phyloP scores from a whole-genome alignment of 2,888 invertebrate genomes.

The Chaitophorus viminalis region DNA sequence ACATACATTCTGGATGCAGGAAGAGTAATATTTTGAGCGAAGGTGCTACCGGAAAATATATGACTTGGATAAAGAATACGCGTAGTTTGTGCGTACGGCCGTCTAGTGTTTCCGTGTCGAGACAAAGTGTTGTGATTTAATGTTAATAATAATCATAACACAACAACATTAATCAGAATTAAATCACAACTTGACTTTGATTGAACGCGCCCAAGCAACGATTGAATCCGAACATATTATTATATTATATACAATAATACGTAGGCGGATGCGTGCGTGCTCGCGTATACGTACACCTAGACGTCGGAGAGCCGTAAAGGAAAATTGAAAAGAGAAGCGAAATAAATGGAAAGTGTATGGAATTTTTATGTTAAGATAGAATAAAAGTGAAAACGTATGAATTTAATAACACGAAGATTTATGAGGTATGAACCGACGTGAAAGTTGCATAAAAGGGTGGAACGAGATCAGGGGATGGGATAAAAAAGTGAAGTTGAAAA shows the following conservation, averaged over 20 bases:
- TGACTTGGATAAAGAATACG: no score
- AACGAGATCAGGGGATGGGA: neutral
- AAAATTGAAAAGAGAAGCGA: constrained; percentile 1
- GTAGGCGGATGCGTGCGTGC: neutral
- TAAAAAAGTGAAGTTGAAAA: neutral
- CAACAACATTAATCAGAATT: constrained; percentile 9
- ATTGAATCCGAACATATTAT: neutral
- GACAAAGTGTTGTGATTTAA: neutral
- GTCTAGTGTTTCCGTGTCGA: neutral
- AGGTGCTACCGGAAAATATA: no score
- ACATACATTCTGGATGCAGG: no score
- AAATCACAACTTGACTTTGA: constrained; percentile 33
- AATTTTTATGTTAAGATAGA: neutral
- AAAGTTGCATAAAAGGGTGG: constrained; percentile 21
- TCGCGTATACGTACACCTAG: no score
- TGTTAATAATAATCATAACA: no score
- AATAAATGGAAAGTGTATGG: constrained; percentile 20
- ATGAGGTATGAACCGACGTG: constrained; percentile 9
- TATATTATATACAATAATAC: neutral
- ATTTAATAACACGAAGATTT: constrained; percentile 23
- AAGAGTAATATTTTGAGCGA: no score
- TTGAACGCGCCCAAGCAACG: neutral
- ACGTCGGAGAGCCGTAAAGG: neutral
- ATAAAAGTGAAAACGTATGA: constrained; percentile 19
- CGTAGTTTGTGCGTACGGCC: neutral